Evolutionary conservation across 2,113 vertebrate species (phyloP), one percentile per base, ranked within the genome.

Genomic region (Colaptes auratus): DNA sequence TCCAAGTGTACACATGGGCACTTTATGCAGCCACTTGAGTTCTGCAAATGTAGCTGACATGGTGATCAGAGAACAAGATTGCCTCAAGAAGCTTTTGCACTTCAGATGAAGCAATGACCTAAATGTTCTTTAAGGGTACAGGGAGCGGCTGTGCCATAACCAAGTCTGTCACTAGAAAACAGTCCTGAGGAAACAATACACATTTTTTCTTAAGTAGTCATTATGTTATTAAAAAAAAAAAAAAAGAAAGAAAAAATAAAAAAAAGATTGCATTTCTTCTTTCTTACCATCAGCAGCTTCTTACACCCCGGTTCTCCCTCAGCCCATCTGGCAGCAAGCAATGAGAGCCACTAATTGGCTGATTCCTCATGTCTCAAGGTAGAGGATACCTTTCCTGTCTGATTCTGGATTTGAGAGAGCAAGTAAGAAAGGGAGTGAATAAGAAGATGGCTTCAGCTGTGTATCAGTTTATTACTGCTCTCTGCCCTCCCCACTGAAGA

Each of bases 101-200:
- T 91, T 92, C 56, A 67, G 36, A 39, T 36, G 30, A 87, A 25
- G 91, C 84, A 91, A 86, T 92, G 91, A 92, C 74, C 83, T 89
- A 90, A 93, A 69, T 63, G 66, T 4, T 82, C 39, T 82, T 58
- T 36, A 82, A 91, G 39, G 36, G 71, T 72, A 69, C 59, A 63
- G 27, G 71, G 91, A 91, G 63, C 3, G n/a, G n/a, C 39, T 79
- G 59, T 79, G 27, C 55, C 30, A 30, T 76, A 90, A 86, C 60
- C 20, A 69, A 83, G 20, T 72, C 18, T 0, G 0, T 83, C n/a
- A 39, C 81, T 95, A 88, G 59, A 89, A 75, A 65, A 79, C 48
- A 73, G 20, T 73, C n/a, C 16, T 75, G n/a, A 89, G 55, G 55
- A 82, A 84, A 66, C 24, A 72, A 25, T 9, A n/a, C 10, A 76